Conservation (phyloP, 2,888 invertebrate genomes). For the Phalera bucephala region DNA sequence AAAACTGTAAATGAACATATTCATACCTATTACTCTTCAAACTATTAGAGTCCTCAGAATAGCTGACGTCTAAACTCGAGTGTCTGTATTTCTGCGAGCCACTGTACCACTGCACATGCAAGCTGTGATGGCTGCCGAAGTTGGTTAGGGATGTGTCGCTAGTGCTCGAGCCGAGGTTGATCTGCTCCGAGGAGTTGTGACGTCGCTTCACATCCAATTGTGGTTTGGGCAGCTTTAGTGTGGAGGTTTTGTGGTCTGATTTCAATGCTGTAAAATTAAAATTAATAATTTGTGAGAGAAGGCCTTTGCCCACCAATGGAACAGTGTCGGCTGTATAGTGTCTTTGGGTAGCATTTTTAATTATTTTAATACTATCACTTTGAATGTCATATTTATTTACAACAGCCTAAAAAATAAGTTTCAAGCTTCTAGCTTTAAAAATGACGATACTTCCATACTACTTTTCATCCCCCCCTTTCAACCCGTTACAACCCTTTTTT, state of each 20-base stretch:
- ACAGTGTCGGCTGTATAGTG: no score
- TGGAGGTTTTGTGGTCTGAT: constrained; percentile 59
- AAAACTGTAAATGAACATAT: no score
- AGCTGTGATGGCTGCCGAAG: constrained; percentile 70
- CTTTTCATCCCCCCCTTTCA: no score
- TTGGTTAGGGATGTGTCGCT: constrained; percentile 65
- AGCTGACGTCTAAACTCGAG: constrained; percentile 77
- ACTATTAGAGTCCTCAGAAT: constrained; percentile 87
- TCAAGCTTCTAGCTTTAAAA: no score
- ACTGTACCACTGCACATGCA: constrained; percentile 68
- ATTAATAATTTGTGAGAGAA: no score
- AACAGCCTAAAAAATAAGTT: no score
- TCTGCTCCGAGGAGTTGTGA: constrained; percentile 69
- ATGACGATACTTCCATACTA: no score
- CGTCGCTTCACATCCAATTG: constrained; percentile 84
- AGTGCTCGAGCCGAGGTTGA: constrained; percentile 48
- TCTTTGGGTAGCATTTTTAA: no score
- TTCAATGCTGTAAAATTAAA: constrained; percentile 53
- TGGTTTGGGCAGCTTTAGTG: constrained; percentile 61
- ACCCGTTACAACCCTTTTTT: no score
- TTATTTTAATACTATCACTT: no score
- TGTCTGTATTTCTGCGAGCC: constrained; percentile 57
- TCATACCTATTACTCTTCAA: constrained; percentile 84
- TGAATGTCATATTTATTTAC: no score
- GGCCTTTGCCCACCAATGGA: no score